phyloP scores from a whole-genome alignment of 2,113 vertebrate genomes.

The Hippoglossus stenolepis region DNA sequence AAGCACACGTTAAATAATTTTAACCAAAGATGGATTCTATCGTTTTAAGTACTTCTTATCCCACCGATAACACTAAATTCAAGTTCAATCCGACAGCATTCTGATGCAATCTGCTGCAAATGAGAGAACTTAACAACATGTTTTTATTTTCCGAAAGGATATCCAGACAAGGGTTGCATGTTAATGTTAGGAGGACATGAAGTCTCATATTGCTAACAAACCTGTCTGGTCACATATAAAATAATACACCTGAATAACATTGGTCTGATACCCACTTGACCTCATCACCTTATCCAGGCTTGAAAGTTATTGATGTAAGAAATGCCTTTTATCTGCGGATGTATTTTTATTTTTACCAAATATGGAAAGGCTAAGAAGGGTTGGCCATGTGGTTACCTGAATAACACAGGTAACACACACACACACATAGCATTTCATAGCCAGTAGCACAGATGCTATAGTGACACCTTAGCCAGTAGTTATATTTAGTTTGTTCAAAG shows the following conservation, averaged over 20 bases:
- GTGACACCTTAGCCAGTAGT: constrained; percentile 70
- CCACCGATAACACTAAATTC: too few species aligned
- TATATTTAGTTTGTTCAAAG: constrained; percentile 83
- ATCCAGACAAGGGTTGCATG: too few species aligned
- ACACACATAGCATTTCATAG: constrained; percentile 18
- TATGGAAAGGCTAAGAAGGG: too few species aligned
- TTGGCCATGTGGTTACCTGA: not conserved
- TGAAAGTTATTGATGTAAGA: not conserved
- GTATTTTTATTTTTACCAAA: not conserved
- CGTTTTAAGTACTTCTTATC: too few species aligned
- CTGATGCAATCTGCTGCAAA: not conserved
- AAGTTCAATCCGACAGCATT: not conserved
- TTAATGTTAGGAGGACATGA: too few species aligned
- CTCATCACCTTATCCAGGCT: too few species aligned
- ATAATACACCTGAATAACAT: too few species aligned
- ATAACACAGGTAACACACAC: not conserved
- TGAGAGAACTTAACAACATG: not conserved
- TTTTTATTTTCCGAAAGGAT: not conserved
- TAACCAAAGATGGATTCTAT: too few species aligned
- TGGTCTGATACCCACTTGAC: too few species aligned
- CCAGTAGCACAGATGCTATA: constrained; percentile 28
- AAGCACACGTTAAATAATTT: too few species aligned
- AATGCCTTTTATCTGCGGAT: not conserved
- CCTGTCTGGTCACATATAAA: too few species aligned
- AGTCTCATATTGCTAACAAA: too few species aligned